phyloP scores from a whole-genome alignment of 2,888 invertebrate genomes.

The Pammene fasciana region DNA sequence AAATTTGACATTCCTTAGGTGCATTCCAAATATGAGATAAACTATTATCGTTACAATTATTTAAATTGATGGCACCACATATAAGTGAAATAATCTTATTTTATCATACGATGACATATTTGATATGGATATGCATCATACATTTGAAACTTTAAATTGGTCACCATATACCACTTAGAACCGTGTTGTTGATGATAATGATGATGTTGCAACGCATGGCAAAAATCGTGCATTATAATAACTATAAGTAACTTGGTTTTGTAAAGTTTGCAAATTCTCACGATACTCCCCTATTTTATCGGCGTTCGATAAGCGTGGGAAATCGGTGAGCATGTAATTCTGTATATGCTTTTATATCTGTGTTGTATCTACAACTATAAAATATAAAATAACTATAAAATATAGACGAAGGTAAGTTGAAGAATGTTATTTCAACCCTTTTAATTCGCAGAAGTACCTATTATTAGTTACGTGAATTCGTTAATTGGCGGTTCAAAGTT shows the following conservation, averaged over 20 bases:
- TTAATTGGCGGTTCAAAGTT: too few species aligned
- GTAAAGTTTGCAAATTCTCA: conserved; percentile 15
- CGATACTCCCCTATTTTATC: conserved; percentile 21
- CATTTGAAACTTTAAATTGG: too few species aligned
- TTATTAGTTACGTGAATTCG: too few species aligned
- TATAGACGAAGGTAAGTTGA: too few species aligned
- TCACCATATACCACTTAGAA: too few species aligned
- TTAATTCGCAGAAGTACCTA: too few species aligned
- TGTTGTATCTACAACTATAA: too few species aligned
- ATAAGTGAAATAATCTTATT: conserved; percentile 1
- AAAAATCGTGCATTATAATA: neutral
- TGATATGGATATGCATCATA: neutral
- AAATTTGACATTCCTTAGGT: neutral
- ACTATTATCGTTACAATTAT: conserved; percentile 1
- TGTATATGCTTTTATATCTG: neutral
- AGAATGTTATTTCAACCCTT: too few species aligned
- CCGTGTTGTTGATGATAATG: too few species aligned
- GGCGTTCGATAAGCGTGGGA: conserved; percentile 45
- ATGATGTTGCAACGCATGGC: neutral
- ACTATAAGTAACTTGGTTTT: neutral
- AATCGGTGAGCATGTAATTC: conserved; percentile 36
- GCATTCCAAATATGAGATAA: conserved; percentile 7
- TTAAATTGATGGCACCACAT: conserved; percentile 16
- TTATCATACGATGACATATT: neutral
- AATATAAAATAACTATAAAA: too few species aligned